Evolutionary conservation across 1,140 invertebrate species (phyloP).

Genomic region (Carcinoscorpius rotundicauda): DNA sequence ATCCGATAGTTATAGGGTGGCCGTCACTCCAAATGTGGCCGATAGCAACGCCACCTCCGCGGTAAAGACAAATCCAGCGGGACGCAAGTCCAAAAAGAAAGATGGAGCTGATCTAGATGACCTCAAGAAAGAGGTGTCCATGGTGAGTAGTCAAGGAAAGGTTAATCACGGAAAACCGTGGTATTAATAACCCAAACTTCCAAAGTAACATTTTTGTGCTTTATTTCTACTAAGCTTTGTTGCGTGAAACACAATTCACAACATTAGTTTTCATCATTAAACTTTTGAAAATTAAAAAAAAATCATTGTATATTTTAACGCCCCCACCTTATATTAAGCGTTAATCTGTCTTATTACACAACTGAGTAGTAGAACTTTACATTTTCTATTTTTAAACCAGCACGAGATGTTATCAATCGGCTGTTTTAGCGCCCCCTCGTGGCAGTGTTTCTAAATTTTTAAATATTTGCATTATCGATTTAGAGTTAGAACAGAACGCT

Average conservation of each 20-base stretch:
- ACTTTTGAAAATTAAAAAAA: not conserved
- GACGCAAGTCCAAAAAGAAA: constrained; percentile 7
- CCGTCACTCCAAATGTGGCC: constrained; percentile 68
- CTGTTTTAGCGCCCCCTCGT: too few species aligned
- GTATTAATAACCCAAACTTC: not conserved
- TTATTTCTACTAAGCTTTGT: not conserved
- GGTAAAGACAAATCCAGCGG: constrained; percentile 56
- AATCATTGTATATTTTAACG: too few species aligned
- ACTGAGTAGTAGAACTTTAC: too few species aligned
- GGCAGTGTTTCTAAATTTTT: too few species aligned
- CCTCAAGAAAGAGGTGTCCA: constrained; percentile 94
- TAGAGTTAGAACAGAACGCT: too few species aligned
- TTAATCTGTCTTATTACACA: too few species aligned
- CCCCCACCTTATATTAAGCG: too few species aligned
- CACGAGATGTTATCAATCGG: too few species aligned
- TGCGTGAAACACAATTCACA: not conserved
- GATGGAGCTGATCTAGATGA: constrained; percentile 68
- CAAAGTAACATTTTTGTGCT: not conserved
- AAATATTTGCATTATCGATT: too few species aligned
- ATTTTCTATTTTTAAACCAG: too few species aligned
- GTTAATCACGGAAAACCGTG: not conserved
- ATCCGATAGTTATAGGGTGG: constrained; percentile 83
- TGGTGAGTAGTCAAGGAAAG: constrained; percentile 34
- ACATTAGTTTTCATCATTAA: constrained; percentile 7
- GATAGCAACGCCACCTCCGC: constrained; percentile 86